Conservation (phyloP, 2,113 vertebrate genomes). For the Saiga tatarica region DNA sequence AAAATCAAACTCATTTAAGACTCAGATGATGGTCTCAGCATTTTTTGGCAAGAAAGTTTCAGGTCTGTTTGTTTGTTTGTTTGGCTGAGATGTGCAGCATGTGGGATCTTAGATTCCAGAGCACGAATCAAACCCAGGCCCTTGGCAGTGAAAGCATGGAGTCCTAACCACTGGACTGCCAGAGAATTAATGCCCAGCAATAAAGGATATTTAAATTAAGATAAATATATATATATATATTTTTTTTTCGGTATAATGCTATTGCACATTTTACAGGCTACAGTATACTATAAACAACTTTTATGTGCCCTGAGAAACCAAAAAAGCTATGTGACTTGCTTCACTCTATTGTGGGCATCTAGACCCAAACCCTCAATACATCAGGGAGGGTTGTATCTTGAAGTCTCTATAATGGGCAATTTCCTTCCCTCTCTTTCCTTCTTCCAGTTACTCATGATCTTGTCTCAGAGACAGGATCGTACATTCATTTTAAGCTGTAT, state of each 20-base stretch:
- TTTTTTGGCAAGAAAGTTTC: neutral
- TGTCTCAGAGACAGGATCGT: neutral
- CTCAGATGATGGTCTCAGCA: neutral
- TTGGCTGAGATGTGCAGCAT: fast-evolving
- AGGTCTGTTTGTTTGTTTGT: neutral
- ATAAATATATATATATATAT: neutral
- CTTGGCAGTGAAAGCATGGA: neutral
- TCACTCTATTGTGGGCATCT: neutral
- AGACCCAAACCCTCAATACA: neutral
- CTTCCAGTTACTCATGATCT: neutral
- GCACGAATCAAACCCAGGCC: neutral
- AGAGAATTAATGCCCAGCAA: neutral
- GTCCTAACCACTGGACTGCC: neutral
- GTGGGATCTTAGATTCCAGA: neutral
- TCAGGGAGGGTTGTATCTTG: neutral
- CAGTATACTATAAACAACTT: neutral
- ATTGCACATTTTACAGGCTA: neutral
- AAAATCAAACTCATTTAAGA: neutral
- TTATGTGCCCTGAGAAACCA: neutral
- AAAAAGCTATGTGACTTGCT: neutral
- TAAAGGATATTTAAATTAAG: neutral
- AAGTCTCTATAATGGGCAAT: neutral
- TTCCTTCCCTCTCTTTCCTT: neutral
- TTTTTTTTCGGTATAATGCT: neutral
- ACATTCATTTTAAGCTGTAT: fast-evolving